Evolutionary conservation across 2,888 invertebrate species (phyloP), one percentile per base, ranked within the genome.

Genomic region (Pecten maximus): DNA sequence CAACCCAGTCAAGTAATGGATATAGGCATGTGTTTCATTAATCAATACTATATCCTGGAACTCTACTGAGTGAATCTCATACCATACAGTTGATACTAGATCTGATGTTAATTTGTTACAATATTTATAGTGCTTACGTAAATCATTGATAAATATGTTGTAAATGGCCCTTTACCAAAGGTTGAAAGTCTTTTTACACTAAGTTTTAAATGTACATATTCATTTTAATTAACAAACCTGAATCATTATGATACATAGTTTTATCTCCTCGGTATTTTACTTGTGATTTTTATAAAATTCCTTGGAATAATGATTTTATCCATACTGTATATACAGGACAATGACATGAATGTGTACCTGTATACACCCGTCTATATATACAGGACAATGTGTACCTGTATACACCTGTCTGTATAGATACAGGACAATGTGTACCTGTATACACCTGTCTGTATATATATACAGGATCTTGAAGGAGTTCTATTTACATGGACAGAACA

Each of bases 81-180:
- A 35, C 28, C 16, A 8, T 35, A 60, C 35, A 74, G 60, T n/a
- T 23, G 60, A n/a, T 60, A 23, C 60, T 23, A n/a, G 60, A 60
- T 35, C 74, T 74, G 35, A 35, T 35, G 74, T 35, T 74, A 74
- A 74, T 74, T 35, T 74, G 6, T 8, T 2, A n/a, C 23, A 6
- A 35, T 74, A 23, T 35, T 74, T 74, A 74, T 74, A 74, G 74
- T 74, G 74, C 74, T 74, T 74, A 35, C 35, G 16, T 74, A 35
- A 35, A 28, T 60, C 16, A 23, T 23, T 60, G 0, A 60, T 74
- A 54, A n/a, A 23, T 50, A 28, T 74, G 74, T 74, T 74, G 12
- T 74, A 74, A 74, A 74, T 74, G 28, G 35, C 35, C 74, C 74
- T 74, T 74, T 35, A 74, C 74, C 74, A 74, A 74, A 74, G 74